Conservation (phyloP, 1,140 invertebrate genomes). For the Drosophila sproati region DNA sequence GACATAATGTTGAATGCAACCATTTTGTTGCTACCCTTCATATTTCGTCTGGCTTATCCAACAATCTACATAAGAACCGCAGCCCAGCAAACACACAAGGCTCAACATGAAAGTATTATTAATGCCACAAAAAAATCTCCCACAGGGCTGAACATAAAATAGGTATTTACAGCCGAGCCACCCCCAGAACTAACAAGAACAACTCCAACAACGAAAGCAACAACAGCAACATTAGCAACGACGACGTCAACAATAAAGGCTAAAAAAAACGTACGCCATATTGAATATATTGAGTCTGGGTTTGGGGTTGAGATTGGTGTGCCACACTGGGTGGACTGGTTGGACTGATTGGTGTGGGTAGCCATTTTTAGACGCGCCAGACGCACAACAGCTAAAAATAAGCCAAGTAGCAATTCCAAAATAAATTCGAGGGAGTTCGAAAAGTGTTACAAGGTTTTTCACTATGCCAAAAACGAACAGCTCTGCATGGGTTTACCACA, state of each 20-base stretch:
- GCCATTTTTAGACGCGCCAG: slow-evolving; percentile 67
- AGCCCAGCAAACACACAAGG: slow-evolving; percentile 44
- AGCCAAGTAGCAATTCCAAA: slow-evolving; percentile 49
- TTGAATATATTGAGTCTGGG: slow-evolving; percentile 44
- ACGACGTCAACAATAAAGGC: slow-evolving; percentile 2
- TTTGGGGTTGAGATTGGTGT: slow-evolving; percentile 32
- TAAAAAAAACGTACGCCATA: slow-evolving; percentile 48
- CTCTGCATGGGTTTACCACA: slow-evolving; percentile 24
- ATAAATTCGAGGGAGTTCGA: slow-evolving; percentile 45
- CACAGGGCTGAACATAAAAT: slow-evolving; percentile 71
- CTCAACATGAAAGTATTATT: slow-evolving; percentile 61
- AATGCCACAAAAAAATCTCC: slow-evolving; percentile 64
- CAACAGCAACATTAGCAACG: slow-evolving; percentile 2
- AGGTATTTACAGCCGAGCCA: slow-evolving; percentile 65
- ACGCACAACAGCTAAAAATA: slow-evolving; percentile 59
- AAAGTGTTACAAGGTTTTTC: slow-evolving; percentile 74
- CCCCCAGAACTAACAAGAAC: slow-evolving; percentile 43
- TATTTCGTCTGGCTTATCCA: slow-evolving; percentile 33
- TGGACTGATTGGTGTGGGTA: slow-evolving; percentile 29
- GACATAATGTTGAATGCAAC: slow-evolving; percentile 2
- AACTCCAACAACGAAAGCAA: too few relatives aligned
- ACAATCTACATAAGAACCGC: slow-evolving; percentile 56
- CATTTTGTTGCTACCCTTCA: slow-evolving; percentile 41
- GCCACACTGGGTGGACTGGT: background rate
- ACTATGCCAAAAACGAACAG: slow-evolving; percentile 50